phyloP scores from a whole-genome alignment of 1,140 invertebrate species.

The Micrasema longulum region DNA sequence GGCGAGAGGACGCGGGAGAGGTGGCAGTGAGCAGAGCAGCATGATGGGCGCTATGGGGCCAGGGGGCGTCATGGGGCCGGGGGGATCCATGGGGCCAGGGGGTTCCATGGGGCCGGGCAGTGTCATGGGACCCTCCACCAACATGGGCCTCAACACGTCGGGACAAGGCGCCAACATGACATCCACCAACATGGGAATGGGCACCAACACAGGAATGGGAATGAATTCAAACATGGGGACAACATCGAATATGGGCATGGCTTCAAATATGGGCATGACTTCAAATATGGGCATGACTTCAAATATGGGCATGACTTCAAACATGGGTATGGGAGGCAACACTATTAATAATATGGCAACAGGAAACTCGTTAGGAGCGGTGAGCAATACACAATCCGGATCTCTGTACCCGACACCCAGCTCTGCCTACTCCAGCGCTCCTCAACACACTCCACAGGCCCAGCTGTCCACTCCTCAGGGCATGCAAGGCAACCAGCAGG shows the following conservation, averaged over 20 bases:
- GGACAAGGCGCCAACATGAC: conserved; percentile 7
- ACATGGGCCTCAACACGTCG: conserved; percentile 44
- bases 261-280: conserved; percentile 32
- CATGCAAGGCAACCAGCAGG: conserved; percentile 33
- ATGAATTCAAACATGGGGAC: conserved; percentile 21
- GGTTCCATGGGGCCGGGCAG: conserved; percentile 8
- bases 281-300: conserved; percentile 12
- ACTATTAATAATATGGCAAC: conserved; percentile 58
- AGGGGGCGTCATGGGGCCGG: conserved; percentile 40
- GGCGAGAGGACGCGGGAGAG: conserved; percentile 60
- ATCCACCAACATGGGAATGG: conserved; percentile 11
- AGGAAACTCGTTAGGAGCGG: conserved; percentile 61
- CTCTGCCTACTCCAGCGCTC: conserved; percentile 25
- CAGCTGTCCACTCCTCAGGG: conserved; percentile 40
- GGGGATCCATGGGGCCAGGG: conserved; percentile 7
- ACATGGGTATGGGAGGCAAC: conserved; percentile 25
- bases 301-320: conserved; percentile 18
- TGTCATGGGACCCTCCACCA: conserved; percentile 24
- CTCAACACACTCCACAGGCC: conserved; percentile 59
- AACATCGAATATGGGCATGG: conserved; percentile 30
- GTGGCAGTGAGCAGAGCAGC: conserved; percentile 58
- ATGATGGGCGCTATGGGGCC: conserved; percentile 4
- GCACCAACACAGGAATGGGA: conserved; percentile 42
- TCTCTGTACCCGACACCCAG: conserved; percentile 30
- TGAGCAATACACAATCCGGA: conserved; percentile 7